Percentiles rank a stretch among this genome's conserved stretches.
Evolutionary conservation across 1,140 invertebrate genomes (phyloP).

Genomic region (Stenopsyche tienmushanensis): DNA sequence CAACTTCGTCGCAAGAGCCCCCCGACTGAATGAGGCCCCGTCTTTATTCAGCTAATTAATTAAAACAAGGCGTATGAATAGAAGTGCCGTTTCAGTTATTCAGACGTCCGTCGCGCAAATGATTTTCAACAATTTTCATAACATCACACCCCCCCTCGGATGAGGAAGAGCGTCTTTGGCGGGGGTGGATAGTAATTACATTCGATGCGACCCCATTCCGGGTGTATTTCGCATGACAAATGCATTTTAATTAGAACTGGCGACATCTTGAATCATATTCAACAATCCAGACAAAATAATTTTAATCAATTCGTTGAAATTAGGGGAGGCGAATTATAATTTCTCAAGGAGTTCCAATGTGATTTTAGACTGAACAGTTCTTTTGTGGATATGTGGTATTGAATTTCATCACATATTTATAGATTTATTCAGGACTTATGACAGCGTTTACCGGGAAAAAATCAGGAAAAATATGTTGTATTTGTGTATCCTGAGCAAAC

Average conservation of each 20-base stretch:
- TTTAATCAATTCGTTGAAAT: no score
- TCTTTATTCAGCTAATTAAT: conserved; percentile 32
- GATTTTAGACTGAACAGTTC: no score
- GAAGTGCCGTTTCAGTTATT: conserved; percentile 12
- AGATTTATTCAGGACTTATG: no score
- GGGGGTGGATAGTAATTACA: neutral
- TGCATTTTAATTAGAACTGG: conserved; percentile 20
- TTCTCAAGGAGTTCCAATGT: no score
- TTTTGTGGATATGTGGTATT: no score
- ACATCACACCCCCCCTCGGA: neutral
- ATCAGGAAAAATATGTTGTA: no score
- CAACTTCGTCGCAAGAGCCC: conserved; percentile 9
- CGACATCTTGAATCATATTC: no score
- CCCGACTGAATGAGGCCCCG: conserved; percentile 4
- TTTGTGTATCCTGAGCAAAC: no score
- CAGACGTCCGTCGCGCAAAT: neutral
- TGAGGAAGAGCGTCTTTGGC: neutral
- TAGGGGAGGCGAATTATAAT: no score
- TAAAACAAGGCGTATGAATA: conserved; percentile 27
- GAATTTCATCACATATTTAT: no score
- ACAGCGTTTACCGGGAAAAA: no score
- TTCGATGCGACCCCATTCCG: conserved; percentile 3
- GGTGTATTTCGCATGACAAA: conserved; percentile 6
- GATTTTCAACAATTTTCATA: neutral
- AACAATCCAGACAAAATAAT: no score